A percentile compares a stretch with the other conserved stretches of the same genome.
These are phyloP conservation scores for Zingel zingel DNA, from an alignment of 2,113 vertebrate species.

Conservation along the genomic window DNA sequence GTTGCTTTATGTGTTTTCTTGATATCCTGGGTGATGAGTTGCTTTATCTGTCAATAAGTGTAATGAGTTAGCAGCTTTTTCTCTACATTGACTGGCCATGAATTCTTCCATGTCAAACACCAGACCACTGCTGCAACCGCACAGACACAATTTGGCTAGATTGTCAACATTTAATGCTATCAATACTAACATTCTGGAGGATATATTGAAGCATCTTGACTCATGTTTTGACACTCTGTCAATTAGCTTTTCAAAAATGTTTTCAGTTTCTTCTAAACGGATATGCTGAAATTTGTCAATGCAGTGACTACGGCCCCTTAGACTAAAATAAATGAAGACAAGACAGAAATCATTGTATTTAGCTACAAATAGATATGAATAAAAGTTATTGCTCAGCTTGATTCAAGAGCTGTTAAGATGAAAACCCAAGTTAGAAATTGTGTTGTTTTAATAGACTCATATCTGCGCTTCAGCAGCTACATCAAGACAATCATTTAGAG, in stretches of 20 bases:
- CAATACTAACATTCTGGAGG: slow-evolving; percentile 2
- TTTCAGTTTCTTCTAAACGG: slow-evolving; percentile 5
- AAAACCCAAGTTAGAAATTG: not conserved
- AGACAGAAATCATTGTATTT: too few relatives aligned
- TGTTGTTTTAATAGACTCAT: not conserved
- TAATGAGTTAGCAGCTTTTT: not conserved
- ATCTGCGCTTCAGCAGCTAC: not conserved
- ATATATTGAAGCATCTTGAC: slow-evolving; percentile 2
- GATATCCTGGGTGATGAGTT: not conserved
- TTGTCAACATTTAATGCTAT: slow-evolving; percentile 2
- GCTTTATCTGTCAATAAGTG: not conserved
- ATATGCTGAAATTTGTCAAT: not conserved
- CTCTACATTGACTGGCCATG: not conserved
- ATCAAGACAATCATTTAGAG: not conserved
- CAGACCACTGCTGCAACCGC: not conserved
- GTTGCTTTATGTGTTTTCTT: not conserved
- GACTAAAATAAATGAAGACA: too few relatives aligned
- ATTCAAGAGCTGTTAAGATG: not conserved
- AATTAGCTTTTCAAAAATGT: not conserved
- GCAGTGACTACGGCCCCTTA: not conserved
- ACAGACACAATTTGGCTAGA: slow-evolving; percentile 10
- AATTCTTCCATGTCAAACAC: not conserved
- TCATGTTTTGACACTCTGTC: not conserved
- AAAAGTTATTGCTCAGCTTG: not conserved
- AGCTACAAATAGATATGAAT: not conserved